phyloP scores from a whole-genome alignment of 92 coral and sea anemone species.

The Paramuricea clavata region DNA sequence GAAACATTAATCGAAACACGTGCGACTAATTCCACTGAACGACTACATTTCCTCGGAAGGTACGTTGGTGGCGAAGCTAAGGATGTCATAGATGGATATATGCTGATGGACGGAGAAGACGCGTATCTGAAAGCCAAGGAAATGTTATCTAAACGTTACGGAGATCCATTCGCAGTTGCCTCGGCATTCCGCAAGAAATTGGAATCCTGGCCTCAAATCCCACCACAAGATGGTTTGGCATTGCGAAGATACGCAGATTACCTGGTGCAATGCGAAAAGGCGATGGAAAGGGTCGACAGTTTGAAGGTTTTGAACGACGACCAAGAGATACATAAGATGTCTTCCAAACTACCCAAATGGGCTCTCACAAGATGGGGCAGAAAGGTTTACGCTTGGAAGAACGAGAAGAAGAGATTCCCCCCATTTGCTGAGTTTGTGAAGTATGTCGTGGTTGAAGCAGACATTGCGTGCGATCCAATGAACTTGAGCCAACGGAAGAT shows the following conservation, averaged over 20 bases:
- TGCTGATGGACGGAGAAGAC: slow-evolving; percentile 56
- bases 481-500: slow-evolving; percentile 45
- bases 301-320: slow-evolving; percentile 59
- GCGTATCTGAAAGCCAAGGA: slow-evolving; percentile 64
- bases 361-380: slow-evolving; percentile 61
- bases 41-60: slow-evolving; percentile 61
- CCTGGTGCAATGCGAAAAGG: slow-evolving; percentile 57
- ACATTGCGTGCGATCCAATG: slow-evolving; percentile 72
- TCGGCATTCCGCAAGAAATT: slow-evolving; percentile 48
- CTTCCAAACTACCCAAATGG: slow-evolving; percentile 64
- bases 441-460: slow-evolving; percentile 60
- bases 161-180: slow-evolving; percentile 62
- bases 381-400: slow-evolving; percentile 54
- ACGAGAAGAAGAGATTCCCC: slow-evolving; percentile 56
- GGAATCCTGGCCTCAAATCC: slow-evolving; percentile 60
- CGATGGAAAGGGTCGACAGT: slow-evolving; percentile 59
- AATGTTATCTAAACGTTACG: slow-evolving; percentile 61
- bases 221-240: slow-evolving; percentile 47
- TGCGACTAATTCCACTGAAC: slow-evolving; percentile 46
- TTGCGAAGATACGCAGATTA: slow-evolving; percentile 63
- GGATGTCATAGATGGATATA: slow-evolving; percentile 70
- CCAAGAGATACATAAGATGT: slow-evolving; percentile 59
- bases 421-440: slow-evolving; percentile 61
- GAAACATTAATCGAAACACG: slow-evolving; percentile 60
- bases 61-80: slow-evolving; percentile 66